Evolutionary conservation across 2,113 vertebrate genomes (phyloP).

Genomic region (Chascanopsetta lugubris): DNA sequence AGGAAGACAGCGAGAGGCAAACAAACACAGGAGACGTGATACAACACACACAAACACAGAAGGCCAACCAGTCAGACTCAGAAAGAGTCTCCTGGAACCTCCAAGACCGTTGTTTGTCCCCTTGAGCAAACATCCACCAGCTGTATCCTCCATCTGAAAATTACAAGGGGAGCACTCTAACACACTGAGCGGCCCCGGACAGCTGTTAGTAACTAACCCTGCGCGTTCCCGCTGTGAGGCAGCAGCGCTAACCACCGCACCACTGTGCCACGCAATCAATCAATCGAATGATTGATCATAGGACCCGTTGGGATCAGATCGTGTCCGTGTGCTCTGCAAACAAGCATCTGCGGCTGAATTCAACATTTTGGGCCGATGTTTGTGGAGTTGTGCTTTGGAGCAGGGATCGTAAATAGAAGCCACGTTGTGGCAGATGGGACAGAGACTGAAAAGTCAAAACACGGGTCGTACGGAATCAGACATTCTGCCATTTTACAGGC

Average conservation of each 20-base stretch:
- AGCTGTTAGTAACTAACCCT: not conserved
- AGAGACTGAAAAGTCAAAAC: not conserved
- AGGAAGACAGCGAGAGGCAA: not conserved
- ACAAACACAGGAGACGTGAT: not conserved
- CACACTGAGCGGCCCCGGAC: not conserved
- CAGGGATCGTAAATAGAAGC: not conserved
- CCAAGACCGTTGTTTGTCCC: not conserved
- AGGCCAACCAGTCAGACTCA: not conserved
- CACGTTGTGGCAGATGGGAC: not conserved
- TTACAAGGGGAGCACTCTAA: not conserved
- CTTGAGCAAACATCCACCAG: not conserved
- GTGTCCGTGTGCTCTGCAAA: not conserved
- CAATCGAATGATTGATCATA: not conserved
- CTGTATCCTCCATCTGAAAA: not conserved
- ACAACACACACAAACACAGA: not conserved
- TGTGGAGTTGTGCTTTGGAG: not conserved
- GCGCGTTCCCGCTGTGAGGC: not conserved
- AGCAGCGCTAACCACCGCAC: not conserved
- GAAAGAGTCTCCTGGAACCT: not conserved
- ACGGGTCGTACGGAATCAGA: too few species aligned
- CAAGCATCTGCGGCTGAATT: too few species aligned
- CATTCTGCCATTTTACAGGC: too few species aligned
- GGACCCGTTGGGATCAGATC: not conserved
- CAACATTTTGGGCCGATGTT: not conserved
- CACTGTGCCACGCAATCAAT: not conserved